A percentile compares a stretch with the other conserved stretches of the same genome.
Conservation (phyloP, 2,113 vertebrate genomes). For the Sceloporus undulatus region DNA sequence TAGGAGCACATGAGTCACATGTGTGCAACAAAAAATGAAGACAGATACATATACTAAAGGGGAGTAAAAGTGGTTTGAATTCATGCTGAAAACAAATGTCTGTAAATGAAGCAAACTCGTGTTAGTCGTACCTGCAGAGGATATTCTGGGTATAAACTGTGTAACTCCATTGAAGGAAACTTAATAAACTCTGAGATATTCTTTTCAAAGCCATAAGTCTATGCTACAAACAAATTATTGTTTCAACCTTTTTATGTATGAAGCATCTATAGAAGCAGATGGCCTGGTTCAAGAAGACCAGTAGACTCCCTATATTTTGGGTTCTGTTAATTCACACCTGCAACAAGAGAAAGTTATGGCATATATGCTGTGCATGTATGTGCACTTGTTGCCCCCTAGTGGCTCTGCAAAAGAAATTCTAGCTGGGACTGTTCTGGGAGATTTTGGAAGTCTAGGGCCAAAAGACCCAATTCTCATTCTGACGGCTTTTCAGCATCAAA, state of each 20-base stretch:
- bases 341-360: not conserved
- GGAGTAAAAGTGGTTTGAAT: not conserved
- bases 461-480: not conserved
- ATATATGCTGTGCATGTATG: not conserved
- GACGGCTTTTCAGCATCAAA: not conserved
- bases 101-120: not conserved
- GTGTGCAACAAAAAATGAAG: not conserved
- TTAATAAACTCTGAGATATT: not conserved
- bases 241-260: not conserved
- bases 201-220: not conserved
- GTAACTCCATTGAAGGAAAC: not conserved
- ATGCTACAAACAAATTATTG: not conserved
- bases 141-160: too few species aligned
- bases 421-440: not conserved
- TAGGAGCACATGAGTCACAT: not conserved
- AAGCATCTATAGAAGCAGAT: not conserved
- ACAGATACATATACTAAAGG: not conserved
- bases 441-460: not conserved
- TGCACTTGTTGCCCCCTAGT: conserved; percentile 34
- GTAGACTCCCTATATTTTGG: not conserved
- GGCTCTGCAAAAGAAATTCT: not conserved
- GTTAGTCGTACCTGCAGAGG: not conserved
- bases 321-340: not conserved
- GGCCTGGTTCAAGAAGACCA: not conserved
- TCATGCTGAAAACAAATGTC: not conserved